A percentile compares a stretch with the other conserved stretches of the same genome.
Evolutionary conservation across 2,797 vertebrate species (phyloP).

Genomic region (Rallus crepitans): DNA sequence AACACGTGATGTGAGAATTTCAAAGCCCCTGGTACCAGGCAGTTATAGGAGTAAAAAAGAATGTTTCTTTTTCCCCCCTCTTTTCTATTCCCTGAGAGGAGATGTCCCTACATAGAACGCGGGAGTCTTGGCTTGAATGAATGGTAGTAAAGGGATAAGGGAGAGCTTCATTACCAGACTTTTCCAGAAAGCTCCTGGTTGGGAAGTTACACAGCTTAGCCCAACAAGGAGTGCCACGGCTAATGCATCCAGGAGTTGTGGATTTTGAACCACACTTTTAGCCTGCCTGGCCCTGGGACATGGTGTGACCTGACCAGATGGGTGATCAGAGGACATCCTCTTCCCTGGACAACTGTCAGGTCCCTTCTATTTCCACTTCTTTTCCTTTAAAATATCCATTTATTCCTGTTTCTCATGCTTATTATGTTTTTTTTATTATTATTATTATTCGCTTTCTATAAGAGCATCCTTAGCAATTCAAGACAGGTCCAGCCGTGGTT

Average conservation of each 20-base stretch:
- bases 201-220: not conserved
- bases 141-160: not conserved
- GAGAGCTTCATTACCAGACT: not conserved
- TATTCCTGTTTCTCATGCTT: not conserved
- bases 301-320: not conserved
- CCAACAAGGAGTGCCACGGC: not conserved
- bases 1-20: not conserved
- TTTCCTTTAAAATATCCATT: not conserved
- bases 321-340: not conserved
- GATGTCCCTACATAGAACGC: accelerated
- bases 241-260: not conserved
- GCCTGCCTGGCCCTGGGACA: not conserved
- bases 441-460: not conserved
- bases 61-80: accelerated
- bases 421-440: not conserved
- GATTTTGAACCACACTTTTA: not conserved
- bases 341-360: not conserved
- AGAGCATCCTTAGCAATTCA: conserved; percentile 15
- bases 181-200: not conserved
- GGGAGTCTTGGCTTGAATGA: not conserved
- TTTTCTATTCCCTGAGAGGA: not conserved
- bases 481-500: conserved; percentile 43
- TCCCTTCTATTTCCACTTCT: not conserved
- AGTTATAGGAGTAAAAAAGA: not conserved
- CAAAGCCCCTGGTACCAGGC: not conserved